phyloP scores from a whole-genome alignment of 2,113 vertebrate species.

The Sylvietta virens region DNA sequence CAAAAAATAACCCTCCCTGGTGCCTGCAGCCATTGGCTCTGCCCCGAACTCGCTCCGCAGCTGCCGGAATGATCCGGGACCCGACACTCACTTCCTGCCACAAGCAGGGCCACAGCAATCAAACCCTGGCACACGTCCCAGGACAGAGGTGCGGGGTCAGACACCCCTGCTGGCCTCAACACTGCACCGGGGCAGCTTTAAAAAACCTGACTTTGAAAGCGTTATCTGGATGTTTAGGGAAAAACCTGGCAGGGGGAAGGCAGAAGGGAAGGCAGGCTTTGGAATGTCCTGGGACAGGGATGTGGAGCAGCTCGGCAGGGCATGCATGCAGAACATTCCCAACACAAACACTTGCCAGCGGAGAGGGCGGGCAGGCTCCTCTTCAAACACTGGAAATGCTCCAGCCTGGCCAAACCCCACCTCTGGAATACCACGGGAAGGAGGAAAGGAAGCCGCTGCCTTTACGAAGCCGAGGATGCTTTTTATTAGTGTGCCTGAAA shows the following conservation, averaged over 20 bases:
- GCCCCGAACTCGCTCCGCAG: neutral
- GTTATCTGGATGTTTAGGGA: neutral
- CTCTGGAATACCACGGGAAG: neutral
- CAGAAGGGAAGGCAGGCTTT: neutral
- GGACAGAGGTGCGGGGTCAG: neutral
- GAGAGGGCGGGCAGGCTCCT: neutral
- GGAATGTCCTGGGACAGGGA: neutral
- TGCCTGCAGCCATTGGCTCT: neutral
- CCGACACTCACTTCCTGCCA: neutral
- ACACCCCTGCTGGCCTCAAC: neutral
- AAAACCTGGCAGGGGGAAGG: neutral
- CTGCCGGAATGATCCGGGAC: rapidly evolving
- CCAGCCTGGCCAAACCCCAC: neutral
- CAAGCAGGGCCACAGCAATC: neutral
- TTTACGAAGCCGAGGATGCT: slow-evolving; percentile 63
- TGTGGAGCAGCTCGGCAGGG: neutral
- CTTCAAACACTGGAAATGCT: neutral
- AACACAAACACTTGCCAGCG: neutral
- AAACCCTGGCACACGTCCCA: rapidly evolving
- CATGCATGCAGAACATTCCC: neutral
- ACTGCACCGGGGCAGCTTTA: neutral
- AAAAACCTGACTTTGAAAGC: rapidly evolving
- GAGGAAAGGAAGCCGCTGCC: neutral
- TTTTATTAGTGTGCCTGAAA: slow-evolving; percentile 70
- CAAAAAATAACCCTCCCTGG: rapidly evolving